Base-by-base conservation (phyloP, 2,888 invertebrate species). In the Tenthredo distinguenda region DNA sequence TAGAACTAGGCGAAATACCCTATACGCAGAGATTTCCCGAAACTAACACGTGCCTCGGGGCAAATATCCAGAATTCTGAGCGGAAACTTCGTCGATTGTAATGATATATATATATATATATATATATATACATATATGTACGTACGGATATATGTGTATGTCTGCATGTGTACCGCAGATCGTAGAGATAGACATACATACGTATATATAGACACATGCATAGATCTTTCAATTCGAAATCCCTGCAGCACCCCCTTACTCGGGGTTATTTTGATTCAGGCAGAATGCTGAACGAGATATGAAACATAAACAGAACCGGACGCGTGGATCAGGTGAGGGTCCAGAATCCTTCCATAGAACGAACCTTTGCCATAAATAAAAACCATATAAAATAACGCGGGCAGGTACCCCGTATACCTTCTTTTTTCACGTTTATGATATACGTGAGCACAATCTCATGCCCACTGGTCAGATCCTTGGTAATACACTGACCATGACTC, bases 401-500 rank as follows among this genome's bases (percentile, higher is more conserved):
- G n/a, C 55, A 74, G 74, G 43, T 74, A 74, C 18, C n/a, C 37
- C 18, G 47, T 43, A 43, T 74, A 47, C 34, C 55, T 47, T 55
- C 21, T 74, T 74, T 10, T 47, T 55, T 55, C 55, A 50, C 55
- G 77, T 77, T 77, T 77, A 77, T 50, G 77, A 77, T 77, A 77
- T 55, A 77, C 77, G 77, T 77, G 77, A 77, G 47, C 77, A 55
- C 77, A 77, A 77, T 77, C 77, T 47, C 50, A 9, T 26, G 37
- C 12, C 26, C 62, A 26, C 43, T 26, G 74, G 74, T 43, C 4
- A 10, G 26, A 7, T 43, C 74, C 5, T 74, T 74, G 74, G 6
- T 43, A 26, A 43, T 43, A 74, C 40, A 40, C 40, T 21, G 74
- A n/a, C 77, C n/a, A 34, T 55, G 55, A 18, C 55, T 31, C 77